phyloP scores from a whole-genome alignment of 2,888 invertebrate genomes.

The Agrotis ipsilon region DNA sequence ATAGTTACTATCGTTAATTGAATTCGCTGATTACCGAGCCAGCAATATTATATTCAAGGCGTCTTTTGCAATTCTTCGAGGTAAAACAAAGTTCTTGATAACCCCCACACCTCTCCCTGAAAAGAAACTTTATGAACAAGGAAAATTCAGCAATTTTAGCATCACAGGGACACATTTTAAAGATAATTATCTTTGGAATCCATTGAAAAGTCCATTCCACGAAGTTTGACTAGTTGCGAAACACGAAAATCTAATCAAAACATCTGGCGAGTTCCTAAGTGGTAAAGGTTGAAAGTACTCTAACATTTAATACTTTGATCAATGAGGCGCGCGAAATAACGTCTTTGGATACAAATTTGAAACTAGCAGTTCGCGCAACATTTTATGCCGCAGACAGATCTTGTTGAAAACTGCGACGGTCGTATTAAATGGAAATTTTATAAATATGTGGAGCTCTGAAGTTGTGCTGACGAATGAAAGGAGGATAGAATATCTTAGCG shows the following conservation, averaged over 20 bases:
- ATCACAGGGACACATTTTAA: slow-evolving; percentile 60
- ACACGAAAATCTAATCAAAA: slow-evolving; percentile 79
- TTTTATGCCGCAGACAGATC: slow-evolving; percentile 28
- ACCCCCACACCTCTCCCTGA: slow-evolving; percentile 48
- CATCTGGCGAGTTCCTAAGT: slow-evolving; percentile 69
- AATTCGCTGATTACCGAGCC: slow-evolving; percentile 48
- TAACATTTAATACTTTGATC: slow-evolving; percentile 75
- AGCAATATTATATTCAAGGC: slow-evolving; percentile 52
- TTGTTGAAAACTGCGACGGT: slow-evolving; percentile 43
- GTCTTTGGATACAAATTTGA: slow-evolving; percentile 68
- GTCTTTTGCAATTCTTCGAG: slow-evolving; percentile 48
- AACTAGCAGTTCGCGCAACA: slow-evolving; percentile 60
- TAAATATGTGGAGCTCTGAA: slow-evolving; percentile 51
- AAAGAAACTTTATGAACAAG: slow-evolving; percentile 57
- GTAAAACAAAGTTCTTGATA: slow-evolving; percentile 61
- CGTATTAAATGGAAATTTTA: slow-evolving; percentile 50
- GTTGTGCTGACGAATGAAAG: slow-evolving; percentile 41
- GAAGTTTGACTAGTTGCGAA: slow-evolving; percentile 64
- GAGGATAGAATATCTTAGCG: slow-evolving; percentile 42
- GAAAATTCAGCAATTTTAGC: slow-evolving; percentile 58
- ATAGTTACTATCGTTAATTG: slow-evolving; percentile 52
- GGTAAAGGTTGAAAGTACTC: slow-evolving; percentile 60
- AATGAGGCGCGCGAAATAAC: slow-evolving; percentile 70
- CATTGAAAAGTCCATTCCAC: slow-evolving; percentile 65
- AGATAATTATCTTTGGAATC: slow-evolving; percentile 64